These are phyloP conservation scores for Thereva unica DNA, from an alignment of 2,888 invertebrate genomes.

Conservation along the genomic window DNA sequence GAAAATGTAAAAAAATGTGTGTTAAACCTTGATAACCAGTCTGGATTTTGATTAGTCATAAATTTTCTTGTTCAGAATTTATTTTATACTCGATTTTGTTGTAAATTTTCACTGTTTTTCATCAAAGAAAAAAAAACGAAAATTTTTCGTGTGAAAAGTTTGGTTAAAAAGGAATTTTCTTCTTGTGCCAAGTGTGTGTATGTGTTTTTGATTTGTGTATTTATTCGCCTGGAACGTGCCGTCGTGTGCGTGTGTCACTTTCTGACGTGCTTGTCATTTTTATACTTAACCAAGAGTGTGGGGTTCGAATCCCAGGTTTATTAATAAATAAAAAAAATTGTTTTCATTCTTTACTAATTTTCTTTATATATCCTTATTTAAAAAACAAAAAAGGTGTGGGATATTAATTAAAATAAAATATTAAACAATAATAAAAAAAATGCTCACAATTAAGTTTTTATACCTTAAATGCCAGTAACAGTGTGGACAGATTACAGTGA, in stretches of 20 bases:
- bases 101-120: background rate
- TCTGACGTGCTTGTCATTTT: slow-evolving; percentile 26
- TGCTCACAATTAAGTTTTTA: too few species aligned
- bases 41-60: background rate
- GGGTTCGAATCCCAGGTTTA: slow-evolving; percentile 22
- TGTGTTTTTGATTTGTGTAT: too few species aligned
- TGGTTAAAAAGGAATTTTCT: slow-evolving; percentile 1
- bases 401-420: too few species aligned
- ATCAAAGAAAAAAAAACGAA: too few species aligned
- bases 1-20: background rate
- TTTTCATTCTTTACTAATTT: slow-evolving; percentile 14
- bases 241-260: slow-evolving; percentile 16
- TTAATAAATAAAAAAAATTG: slow-evolving; percentile 16
- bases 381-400: too few species aligned
- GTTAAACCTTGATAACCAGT: background rate
- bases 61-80: slow-evolving; percentile 4
- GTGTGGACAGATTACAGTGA: background rate
- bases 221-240: background rate
- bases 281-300: background rate
- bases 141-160: background rate
- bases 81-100: background rate
- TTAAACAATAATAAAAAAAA: too few species aligned
- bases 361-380: too few species aligned
- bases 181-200: background rate
- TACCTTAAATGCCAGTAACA: background rate